These are phyloP conservation scores for Rachycentron canadum DNA, from an alignment of 2,797 vertebrate genomes.

Conservation along the genomic window DNA sequence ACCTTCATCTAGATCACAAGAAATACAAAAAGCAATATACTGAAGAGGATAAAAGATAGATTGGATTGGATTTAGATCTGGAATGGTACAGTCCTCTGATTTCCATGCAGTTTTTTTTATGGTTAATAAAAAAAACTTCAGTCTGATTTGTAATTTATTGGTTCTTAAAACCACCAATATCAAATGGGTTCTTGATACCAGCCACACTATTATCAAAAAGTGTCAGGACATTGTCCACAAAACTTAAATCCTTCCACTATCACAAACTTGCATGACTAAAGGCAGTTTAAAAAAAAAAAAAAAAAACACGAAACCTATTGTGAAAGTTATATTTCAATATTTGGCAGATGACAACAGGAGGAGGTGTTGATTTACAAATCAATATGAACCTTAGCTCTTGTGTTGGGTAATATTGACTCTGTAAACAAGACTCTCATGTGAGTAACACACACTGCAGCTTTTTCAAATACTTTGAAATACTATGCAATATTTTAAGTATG, in stretches of 20 bases:
- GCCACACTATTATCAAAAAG: neutral
- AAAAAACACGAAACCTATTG: neutral
- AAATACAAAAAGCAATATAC: neutral
- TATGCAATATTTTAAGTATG: neutral
- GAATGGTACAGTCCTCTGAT: neutral
- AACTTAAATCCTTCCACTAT: neutral
- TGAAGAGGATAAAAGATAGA: neutral
- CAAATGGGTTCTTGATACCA: neutral
- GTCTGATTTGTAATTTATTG: neutral
- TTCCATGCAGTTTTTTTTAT: neutral
- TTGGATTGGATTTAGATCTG: neutral
- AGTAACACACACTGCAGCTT: constrained; percentile 19
- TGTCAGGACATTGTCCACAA: neutral
- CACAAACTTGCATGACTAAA: constrained; percentile 1
- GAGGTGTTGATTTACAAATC: constrained; percentile 40
- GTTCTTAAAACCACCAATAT: neutral
- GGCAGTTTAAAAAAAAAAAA: neutral
- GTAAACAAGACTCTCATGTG: constrained; percentile 44
- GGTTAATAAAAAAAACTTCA: neutral
- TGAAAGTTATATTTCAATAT: constrained; percentile 35
- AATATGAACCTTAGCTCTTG: constrained; percentile 62
- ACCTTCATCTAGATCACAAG: neutral
- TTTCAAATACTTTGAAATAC: constrained; percentile 9
- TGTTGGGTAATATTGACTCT: constrained; percentile 74
- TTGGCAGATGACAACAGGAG: constrained; percentile 22